These are phyloP conservation scores for Corydoras sp. DNA, from an alignment of 2,113 vertebrate genomes.

Conservation along the genomic window DNA sequence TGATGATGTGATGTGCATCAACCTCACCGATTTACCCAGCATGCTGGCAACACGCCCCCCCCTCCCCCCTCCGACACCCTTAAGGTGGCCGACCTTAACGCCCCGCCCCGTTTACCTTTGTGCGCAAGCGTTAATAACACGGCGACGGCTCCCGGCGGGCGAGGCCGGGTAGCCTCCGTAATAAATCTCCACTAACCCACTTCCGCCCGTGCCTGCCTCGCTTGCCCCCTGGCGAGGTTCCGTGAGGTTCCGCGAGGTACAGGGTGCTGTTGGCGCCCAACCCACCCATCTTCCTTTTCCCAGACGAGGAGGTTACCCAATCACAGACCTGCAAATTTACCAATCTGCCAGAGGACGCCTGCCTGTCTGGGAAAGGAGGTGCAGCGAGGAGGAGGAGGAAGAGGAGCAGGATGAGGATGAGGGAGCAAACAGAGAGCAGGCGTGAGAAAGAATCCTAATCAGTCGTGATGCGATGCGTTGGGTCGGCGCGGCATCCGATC, in stretches of 20 bases:
- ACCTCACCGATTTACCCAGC: no score
- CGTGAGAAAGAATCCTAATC: no score
- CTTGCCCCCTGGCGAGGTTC: conserved; percentile 57
- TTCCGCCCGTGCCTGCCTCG: conserved; percentile 70
- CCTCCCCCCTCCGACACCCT: conserved; percentile 32
- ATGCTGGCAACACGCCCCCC: no score
- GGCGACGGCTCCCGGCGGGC: conserved; percentile 54
- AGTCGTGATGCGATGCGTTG: no score
- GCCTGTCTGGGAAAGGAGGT: neutral
- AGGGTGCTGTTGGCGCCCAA: conserved; percentile 57
- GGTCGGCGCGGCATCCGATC: no score
- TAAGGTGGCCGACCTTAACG: conserved; percentile 56
- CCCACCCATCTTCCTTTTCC: conserved; percentile 53
- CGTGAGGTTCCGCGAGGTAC: conserved; percentile 52
- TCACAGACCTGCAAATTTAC: conserved; percentile 5
- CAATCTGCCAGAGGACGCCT: neutral
- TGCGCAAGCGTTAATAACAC: conserved; percentile 68
- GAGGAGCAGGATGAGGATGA: neutral
- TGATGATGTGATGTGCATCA: no score
- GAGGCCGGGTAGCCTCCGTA: conserved; percentile 60
- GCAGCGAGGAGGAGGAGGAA: neutral
- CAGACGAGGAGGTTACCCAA: conserved; percentile 45
- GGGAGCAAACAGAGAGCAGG: neutral
- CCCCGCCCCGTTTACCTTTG: conserved; percentile 67
- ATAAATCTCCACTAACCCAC: conserved; percentile 73